Base-by-base conservation (phyloP, 2,797 vertebrate genomes). In the Chloroceryle amazona region DNA sequence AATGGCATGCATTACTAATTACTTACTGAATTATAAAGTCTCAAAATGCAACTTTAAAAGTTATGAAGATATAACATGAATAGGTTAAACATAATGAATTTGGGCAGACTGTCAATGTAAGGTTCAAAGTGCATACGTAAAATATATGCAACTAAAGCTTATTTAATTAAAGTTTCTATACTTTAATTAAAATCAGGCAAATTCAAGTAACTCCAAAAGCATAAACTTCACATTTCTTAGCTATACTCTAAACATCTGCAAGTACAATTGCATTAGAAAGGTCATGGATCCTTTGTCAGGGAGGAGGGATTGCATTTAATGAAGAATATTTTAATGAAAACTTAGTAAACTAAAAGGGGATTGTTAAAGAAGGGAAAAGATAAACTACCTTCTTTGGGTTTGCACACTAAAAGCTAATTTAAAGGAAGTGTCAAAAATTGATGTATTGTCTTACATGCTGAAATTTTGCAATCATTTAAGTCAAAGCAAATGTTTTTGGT, bases 391-490 rank as follows among this genome's bases (percentile, higher is more conserved):
- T 76, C 37, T 76, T 71, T 89, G 37, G 29, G 29, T 74, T 90
- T 96, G 70, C 79, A 73, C 6, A 7, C 80, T 95, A 84, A 96
- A 83, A 88, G 52, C 29, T 33, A 89, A n/a, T 94, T 95, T 94
- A 86, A 95, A 74, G 52, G 17, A 92, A 82, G 17, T 78, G 60
- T 95, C 95, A 95, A 88, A 96, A 95, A 93, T 51, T 82, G 79
- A 97, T 95, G 28, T 76, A 90, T 92, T 95, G 86, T 93, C 61
- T 94, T 80, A 82, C 35, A 17, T 76, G 33, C 66, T 86, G 66
- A 92, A 96, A 95, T 92, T 92, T 92, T 95, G 58, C 52, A 80
- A n/a, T 75, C 39, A 42, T 81, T 91, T 86, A 92, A 95, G 44
- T 79, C 37, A 76, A 96, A 94, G 68, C 49, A 71, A 92, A 42